Evolutionary conservation across 1,140 invertebrate species (phyloP).

Genomic region (Drosophila malerkotliana): DNA sequence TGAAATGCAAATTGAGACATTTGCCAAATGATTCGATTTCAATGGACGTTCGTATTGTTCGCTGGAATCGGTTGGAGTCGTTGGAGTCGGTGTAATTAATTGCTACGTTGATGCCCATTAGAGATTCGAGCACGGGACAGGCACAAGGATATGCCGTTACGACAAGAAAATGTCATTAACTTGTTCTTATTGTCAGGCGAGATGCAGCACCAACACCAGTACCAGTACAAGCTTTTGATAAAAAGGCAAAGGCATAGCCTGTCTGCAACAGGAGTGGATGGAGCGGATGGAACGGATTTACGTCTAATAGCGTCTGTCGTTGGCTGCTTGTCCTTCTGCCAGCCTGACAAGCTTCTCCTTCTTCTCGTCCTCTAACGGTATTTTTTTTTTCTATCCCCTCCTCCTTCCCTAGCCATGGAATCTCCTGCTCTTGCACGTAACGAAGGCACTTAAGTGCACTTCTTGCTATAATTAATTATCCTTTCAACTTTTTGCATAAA

Average conservation of each 20-base stretch:
- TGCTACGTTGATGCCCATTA: constrained; percentile 55
- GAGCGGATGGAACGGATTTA: constrained; percentile 55
- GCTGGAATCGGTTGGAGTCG: not conserved
- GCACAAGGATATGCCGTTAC: constrained; percentile 56
- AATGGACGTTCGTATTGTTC: constrained; percentile 49
- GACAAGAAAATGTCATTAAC: constrained; percentile 82
- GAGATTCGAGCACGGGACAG: constrained; percentile 1
- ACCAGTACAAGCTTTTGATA: constrained; percentile 56
- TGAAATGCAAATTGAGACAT: constrained; percentile 70
- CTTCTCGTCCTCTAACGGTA: not conserved
- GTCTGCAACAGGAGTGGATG: constrained; percentile 50
- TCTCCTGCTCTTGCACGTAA: constrained; percentile 67
- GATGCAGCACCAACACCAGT: constrained; percentile 35
- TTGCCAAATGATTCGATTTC: constrained; percentile 79
- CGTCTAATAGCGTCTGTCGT: constrained; percentile 64
- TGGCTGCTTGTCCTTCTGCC: constrained; percentile 36
- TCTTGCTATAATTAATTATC: constrained; percentile 83
- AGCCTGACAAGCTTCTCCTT: constrained; percentile 14
- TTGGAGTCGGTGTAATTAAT: constrained; percentile 69
- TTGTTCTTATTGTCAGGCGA: constrained; percentile 78
- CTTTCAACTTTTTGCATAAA: constrained; percentile 83
- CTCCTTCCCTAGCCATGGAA: constrained; percentile 9
- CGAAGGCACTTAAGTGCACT: constrained; percentile 82
- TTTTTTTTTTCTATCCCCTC: constrained; percentile 2
- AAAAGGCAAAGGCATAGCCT: constrained; percentile 74